Evolutionary conservation across 2,888 invertebrate species (phyloP).

Genomic region (Dione juno): DNA sequence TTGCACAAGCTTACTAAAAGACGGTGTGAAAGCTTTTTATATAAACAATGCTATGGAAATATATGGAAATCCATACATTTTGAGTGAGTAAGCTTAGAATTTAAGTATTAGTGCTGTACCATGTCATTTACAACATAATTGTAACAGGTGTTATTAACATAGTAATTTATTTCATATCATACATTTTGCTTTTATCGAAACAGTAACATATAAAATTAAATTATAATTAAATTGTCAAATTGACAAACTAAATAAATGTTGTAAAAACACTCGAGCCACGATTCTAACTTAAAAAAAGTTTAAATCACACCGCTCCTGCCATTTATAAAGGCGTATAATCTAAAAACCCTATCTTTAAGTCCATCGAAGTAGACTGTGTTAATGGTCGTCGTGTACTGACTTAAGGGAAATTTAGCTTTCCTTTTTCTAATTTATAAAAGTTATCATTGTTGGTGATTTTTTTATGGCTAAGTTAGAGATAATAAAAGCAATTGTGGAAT

Average conservation of each 20-base stretch:
- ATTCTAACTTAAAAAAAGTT: not conserved
- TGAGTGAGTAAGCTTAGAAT: too few relatives aligned
- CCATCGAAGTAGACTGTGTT: conserved; percentile 37
- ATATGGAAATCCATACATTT: not conserved
- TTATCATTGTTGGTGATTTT: not conserved
- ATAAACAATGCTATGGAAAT: not conserved
- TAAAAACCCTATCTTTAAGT: conserved; percentile 16
- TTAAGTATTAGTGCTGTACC: too few relatives aligned
- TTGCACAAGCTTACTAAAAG: conserved; percentile 4
- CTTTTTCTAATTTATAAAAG: conserved; percentile 7
- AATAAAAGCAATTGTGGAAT: too few relatives aligned
- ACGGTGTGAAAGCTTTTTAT: not conserved
- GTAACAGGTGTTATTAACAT: too few relatives aligned
- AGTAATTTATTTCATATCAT: too few relatives aligned
- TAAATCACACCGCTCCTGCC: not conserved
- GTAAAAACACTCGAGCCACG: not conserved
- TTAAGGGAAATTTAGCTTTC: conserved; percentile 23
- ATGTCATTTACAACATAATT: too few relatives aligned
- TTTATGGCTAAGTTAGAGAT: too few relatives aligned
- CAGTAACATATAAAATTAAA: too few relatives aligned
- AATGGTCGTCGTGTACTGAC: conserved; percentile 32
- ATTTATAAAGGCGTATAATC: conserved; percentile 11
- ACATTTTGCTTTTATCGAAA: too few relatives aligned
- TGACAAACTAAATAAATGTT: too few relatives aligned
- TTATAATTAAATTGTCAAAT: too few relatives aligned